Conservation (phyloP, 37 sponge, comb jelly and placozoan species). For the Oopsacas minuta region DNA sequence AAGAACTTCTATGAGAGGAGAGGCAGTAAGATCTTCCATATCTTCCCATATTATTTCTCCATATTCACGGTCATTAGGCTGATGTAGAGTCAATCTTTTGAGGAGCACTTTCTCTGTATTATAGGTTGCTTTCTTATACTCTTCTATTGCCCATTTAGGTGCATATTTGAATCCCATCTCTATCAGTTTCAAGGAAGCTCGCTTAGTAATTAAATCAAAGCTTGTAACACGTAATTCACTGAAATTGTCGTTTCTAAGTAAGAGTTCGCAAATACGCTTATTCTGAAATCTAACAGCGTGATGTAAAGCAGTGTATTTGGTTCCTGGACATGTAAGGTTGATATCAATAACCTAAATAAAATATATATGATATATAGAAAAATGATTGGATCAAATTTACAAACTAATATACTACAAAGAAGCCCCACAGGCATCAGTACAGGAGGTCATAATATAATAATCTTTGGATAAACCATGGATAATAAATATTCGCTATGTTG, state of each 20-base stretch:
- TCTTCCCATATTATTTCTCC: not conserved
- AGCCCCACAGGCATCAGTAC: too few species aligned
- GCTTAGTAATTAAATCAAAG: not conserved
- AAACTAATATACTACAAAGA: too few species aligned
- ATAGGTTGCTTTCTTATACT: not conserved
- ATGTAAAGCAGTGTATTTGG: conserved; percentile 5
- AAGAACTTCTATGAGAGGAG: conserved; percentile 9
- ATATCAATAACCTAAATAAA: not conserved
- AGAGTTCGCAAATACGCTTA: not conserved
- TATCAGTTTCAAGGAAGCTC: not conserved
- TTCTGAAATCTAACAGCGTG: not conserved
- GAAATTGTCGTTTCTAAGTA: not conserved
- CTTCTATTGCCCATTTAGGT: not conserved
- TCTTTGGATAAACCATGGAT: too few species aligned
- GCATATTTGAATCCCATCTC: not conserved
- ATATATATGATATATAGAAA: too few species aligned
- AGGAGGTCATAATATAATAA: too few species aligned
- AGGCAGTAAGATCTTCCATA: not conserved
- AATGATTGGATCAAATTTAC: too few species aligned
- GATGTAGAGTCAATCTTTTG: not conserved
- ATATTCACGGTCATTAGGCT: not conserved
- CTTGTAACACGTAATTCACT: not conserved
- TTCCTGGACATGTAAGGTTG: not conserved
- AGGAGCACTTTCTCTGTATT: not conserved
- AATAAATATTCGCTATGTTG: too few species aligned